Base-by-base conservation (phyloP, 2,888 invertebrate genomes). In the Perithous albicinctus region DNA sequence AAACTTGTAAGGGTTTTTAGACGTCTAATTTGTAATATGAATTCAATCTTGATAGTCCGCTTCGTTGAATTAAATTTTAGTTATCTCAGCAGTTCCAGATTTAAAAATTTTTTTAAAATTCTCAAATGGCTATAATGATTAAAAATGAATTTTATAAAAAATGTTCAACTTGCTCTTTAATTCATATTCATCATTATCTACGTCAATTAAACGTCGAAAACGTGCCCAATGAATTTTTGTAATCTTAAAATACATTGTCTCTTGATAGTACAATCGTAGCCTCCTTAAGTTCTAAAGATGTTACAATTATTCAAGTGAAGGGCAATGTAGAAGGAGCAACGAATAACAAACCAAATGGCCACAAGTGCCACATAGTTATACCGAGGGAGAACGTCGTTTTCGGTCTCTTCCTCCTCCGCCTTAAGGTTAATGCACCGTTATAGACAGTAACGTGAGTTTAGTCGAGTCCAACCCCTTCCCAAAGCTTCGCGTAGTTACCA, bases 401-500 rank as follows among this genome's bases (percentile, higher is more conserved):
- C 38, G 70, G 63, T 41, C 46, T 64, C 48, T 59, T 66, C 64
- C 56, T 38, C 70, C n/a, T 38, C 46, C 26, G 75, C 35, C 66
- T 43, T 70, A 72, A 64, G 84, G 85, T 82, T 86, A 85, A 84
- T 83, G 82, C 82, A 64, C 82, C 78, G 80, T 85, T 85, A 81
- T 78, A 78, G 79, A 67, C 75, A 70, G 79, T 85, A 82, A 85
- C 80, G 80, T 61, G 80, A 86, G 86, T 85, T 84, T 86, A 85
- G 81, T 83, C 81, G 82, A 85, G 75, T 80, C 81, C 72, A 80
- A 83, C 64, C 35, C n/a, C 3, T 43, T n/a, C n/a, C 29, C 46
- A 41, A 41, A 10, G 12, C 18, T 59, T 23, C 41, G 7, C 10
- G 69, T 54, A 26, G 51, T 51, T 29, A 61, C 48, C 51, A 67